Evolutionary conservation across 1,140 invertebrate genomes (phyloP).

Genomic region (Drosophila serrata): DNA sequence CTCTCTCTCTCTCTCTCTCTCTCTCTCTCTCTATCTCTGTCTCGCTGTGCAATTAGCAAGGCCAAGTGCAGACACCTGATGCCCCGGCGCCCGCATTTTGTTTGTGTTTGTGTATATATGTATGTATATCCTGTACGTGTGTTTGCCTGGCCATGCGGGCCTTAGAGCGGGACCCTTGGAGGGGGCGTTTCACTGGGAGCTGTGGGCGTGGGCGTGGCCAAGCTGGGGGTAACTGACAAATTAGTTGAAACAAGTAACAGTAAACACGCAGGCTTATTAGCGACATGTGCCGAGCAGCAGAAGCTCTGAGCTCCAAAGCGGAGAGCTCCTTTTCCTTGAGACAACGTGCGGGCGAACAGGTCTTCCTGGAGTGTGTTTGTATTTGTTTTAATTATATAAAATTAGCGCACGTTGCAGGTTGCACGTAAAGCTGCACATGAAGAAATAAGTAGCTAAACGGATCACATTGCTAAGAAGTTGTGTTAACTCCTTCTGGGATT

Average conservation of each 20-base stretch:
- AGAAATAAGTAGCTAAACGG: not conserved
- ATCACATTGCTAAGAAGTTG: too few species aligned
- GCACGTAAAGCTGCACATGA: conserved; percentile 56
- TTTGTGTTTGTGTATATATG: conserved; percentile 16
- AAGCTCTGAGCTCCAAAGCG: conserved; percentile 4
- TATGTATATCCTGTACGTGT: conserved; percentile 23
- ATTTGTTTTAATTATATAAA: conserved; percentile 83
- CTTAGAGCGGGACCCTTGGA: not conserved
- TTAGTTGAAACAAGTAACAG: conserved; percentile 81
- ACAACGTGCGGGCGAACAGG: conserved; percentile 59
- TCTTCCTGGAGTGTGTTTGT: conserved; percentile 57
- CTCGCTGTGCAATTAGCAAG: conserved; percentile 71
- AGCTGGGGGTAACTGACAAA: conserved; percentile 74
- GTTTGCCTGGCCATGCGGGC: conserved; percentile 66
- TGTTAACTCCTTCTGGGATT: not conserved
- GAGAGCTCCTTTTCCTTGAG: conserved; percentile 43
- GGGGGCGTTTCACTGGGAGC: not conserved
- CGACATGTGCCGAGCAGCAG: conserved; percentile 70
- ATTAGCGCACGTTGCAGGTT: conserved; percentile 81
- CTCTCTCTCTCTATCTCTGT: conserved; percentile 11
- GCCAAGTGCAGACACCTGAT: conserved; percentile 81
- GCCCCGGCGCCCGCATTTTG: conserved; percentile 36
- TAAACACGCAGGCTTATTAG: conserved; percentile 83
- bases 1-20: conserved; percentile 20
- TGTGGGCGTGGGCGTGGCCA: conserved; percentile 19